phyloP scores from a whole-genome alignment of 2,888 invertebrate species.

The Neoaliturus tenellus region DNA sequence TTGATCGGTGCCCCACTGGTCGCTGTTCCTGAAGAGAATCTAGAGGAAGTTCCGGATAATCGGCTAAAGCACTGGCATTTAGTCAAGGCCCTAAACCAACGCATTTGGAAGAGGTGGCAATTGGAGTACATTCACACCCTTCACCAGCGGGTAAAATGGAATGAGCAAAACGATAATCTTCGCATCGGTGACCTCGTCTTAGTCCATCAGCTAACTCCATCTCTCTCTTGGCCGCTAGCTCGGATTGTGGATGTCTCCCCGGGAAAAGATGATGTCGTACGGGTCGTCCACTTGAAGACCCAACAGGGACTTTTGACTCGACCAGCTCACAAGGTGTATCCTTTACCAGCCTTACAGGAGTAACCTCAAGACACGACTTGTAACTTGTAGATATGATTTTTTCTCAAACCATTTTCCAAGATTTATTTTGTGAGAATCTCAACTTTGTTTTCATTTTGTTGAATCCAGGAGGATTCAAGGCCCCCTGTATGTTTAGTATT shows the following conservation, averaged over 20 bases:
- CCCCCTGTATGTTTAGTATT: not conserved
- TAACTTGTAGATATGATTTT: not conserved
- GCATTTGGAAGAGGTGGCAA: constrained; percentile 65
- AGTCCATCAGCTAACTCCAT: constrained; percentile 25
- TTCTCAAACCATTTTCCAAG: not conserved
- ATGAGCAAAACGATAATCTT: constrained; percentile 17
- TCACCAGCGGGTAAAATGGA: constrained; percentile 59
- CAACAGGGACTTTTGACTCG: not conserved
- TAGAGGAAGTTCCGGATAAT: constrained; percentile 59
- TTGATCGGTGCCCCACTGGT: constrained; percentile 62
- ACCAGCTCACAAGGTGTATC: not conserved
- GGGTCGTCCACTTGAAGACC: constrained; percentile 47
- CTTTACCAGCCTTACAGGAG: not conserved
- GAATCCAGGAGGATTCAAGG: not conserved
- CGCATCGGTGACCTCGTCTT: constrained; percentile 58
- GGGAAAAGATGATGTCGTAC: constrained; percentile 37
- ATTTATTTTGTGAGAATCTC: not conserved
- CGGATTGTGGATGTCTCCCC: constrained; percentile 52
- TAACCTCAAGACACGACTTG: not conserved
- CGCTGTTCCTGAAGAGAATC: constrained; percentile 61
- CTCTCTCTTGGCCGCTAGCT: constrained; percentile 53
- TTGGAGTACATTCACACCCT: constrained; percentile 56
- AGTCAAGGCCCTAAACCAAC: constrained; percentile 59
- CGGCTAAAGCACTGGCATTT: constrained; percentile 64
- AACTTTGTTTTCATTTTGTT: not conserved